A percentile compares a stretch with the other conserved stretches of the same genome.
Conservation (phyloP, 2,113 vertebrate species). For the Orcinus orca region DNA sequence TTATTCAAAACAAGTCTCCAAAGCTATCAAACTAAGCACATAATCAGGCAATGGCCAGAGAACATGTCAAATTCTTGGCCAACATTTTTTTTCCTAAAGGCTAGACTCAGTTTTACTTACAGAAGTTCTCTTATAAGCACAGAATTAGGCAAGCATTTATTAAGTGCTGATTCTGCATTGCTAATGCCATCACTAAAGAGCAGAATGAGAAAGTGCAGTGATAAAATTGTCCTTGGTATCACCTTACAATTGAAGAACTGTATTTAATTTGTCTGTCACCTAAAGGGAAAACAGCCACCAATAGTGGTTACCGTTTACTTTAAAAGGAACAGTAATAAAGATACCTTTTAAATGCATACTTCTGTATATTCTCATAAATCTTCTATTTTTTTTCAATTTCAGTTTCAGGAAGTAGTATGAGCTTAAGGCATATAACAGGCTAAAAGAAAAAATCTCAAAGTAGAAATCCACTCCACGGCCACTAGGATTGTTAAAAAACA, state of each 20-base stretch:
- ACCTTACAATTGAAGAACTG: not conserved
- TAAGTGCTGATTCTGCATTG: not conserved
- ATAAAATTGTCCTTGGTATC: not conserved
- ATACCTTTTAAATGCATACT: not conserved
- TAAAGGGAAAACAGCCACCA: not conserved
- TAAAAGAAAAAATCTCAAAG: constrained; percentile 22
- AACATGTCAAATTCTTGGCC: not conserved
- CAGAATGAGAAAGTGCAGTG: not conserved
- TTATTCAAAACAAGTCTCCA: constrained; percentile 1
- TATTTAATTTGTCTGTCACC: not conserved
- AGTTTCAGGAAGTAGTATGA: not conserved
- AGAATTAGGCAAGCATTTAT: not conserved
- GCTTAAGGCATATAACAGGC: not conserved
- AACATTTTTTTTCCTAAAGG: not conserved
- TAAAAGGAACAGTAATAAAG: not conserved
- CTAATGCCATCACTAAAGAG: not conserved
- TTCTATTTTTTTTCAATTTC: not conserved
- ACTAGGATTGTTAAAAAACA: not conserved
- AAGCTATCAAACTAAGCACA: not conserved
- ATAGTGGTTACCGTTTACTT: not conserved
- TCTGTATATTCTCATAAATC: not conserved
- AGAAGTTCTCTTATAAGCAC: not conserved
- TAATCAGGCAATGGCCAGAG: not conserved
- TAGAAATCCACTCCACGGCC: not conserved
- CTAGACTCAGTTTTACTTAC: not conserved